Evolutionary conservation across 1,140 invertebrate species (phyloP).

Genomic region (Vanessa tameamea): DNA sequence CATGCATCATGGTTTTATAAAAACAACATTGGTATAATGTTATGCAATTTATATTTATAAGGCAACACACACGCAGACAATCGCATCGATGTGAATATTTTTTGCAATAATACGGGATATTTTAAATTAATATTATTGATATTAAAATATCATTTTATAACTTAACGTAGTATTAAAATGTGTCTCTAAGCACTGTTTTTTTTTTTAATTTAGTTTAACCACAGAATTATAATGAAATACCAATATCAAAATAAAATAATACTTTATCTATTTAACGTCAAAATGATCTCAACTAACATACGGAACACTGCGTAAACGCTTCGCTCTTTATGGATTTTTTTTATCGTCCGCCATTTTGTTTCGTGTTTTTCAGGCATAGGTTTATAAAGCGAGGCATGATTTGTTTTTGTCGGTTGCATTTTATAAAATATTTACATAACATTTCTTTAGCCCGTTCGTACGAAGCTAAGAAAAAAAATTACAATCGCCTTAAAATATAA

Average conservation of each 20-base stretch:
- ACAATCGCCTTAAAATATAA: too few species aligned
- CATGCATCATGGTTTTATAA: not conserved
- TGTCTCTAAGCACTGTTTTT: too few species aligned
- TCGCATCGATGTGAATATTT: not conserved
- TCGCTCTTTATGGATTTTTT: constrained; percentile 39
- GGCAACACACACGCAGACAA: not conserved
- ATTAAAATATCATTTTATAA: not conserved
- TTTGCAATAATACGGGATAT: not conserved
- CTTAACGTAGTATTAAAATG: too few species aligned
- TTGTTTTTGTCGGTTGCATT: constrained; percentile 17
- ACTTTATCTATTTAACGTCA: too few species aligned
- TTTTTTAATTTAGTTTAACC: too few species aligned
- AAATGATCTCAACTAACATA: not conserved
- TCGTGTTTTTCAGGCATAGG: constrained; percentile 50
- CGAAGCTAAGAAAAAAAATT: not conserved
- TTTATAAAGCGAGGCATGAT: constrained; percentile 45
- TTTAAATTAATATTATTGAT: not conserved
- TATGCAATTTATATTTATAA: constrained; percentile 9
- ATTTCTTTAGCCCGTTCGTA: constrained; percentile 11
- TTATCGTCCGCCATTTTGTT: constrained; percentile 50
- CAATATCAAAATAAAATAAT: too few species aligned
- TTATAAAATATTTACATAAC: constrained; percentile 20
- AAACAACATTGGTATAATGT: constrained; percentile 3
- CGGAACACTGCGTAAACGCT: constrained; percentile 23
- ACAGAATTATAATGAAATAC: too few species aligned